Conservation (phyloP, 2,888 invertebrate genomes). For the Melanotus villosus region DNA sequence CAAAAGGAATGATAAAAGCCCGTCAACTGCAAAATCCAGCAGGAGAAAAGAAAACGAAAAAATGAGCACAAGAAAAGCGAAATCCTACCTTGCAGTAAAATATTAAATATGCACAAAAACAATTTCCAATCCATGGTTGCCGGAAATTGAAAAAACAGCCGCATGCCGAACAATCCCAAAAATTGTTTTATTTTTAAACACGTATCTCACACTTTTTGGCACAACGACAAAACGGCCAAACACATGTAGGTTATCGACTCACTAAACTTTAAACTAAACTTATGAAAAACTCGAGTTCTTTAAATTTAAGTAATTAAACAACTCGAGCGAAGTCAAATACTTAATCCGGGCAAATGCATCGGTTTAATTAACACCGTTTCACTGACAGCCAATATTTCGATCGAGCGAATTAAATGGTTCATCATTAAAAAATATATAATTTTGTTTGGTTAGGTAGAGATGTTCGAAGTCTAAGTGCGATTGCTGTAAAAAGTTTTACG, state of each 20-base stretch:
- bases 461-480: constrained; percentile 13
- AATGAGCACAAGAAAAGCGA: neutral
- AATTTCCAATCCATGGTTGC: constrained; percentile 55
- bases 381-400: neutral
- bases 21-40: neutral
- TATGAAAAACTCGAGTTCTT: neutral
- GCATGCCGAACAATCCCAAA: constrained; percentile 41
- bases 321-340: constrained; percentile 14
- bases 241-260: constrained; percentile 31
- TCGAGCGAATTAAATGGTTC: constrained; percentile 9
- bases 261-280: constrained; percentile 14
- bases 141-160: constrained; percentile 37
- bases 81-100: constrained; percentile 54
- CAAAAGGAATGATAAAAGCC: neutral
- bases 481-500: constrained; percentile 12
- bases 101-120: constrained; percentile 52
- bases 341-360: constrained; percentile 2
- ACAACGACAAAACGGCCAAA: constrained; percentile 50
- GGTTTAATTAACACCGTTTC: constrained; percentile 26
- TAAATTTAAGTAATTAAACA: neutral
- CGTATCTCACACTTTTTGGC: constrained; percentile 54
- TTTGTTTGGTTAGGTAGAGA: neutral
- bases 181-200: constrained; percentile 40
- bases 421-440: constrained; percentile 29
- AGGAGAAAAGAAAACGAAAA: neutral